Base-by-base conservation (phyloP, 2,797 vertebrate genomes). In the Arctocebus calabarensis region DNA sequence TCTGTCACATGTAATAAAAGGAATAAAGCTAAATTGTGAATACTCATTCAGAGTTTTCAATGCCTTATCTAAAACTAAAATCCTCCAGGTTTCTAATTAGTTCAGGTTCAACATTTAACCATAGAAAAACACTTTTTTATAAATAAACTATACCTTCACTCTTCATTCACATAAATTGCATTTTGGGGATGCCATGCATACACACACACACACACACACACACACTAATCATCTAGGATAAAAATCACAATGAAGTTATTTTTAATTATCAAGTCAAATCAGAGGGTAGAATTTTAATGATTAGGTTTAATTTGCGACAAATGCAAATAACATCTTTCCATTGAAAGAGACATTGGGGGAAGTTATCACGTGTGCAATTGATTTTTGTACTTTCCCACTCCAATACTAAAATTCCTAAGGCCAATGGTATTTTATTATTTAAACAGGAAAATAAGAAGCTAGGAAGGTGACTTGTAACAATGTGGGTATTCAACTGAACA, bases 231-330 rank as follows among this genome's bases (percentile, higher is more conserved):
- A 32, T 79, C 57, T 88, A 64, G 57, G 70, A 78, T 93, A 90
- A 97, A 96, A 95, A 91, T 82, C 74, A 88, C 68, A 96, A 61
- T 70, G 17, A 91, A 90, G 37, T 95, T 57, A 94, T 83, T 93
- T 94, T 93, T 97, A 98, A 97, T 77, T 96, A 94, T 90, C 92
- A 94, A 95, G 92, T 71, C 62, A 97, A 86, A 83, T 97, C 91
- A 98, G 92, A 93, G 75, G 91, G 94, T 90, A 93, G 45, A 94
- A 64, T 91, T 37, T 88, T 95, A 94, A 75, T 88, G 81, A 95
- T 96, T 52, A 97, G 77, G 90, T 74, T 94, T 8, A 9, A 98
- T 71, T 96, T 92, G 59, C 57, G 40, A 97, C 0, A 3, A 0
- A 25, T 92, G 70, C n/a, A 97, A 97, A 97, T 4, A 34, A 84